phyloP scores from a whole-genome alignment of 1,140 invertebrate species.

The Penaeus chinensis region DNA sequence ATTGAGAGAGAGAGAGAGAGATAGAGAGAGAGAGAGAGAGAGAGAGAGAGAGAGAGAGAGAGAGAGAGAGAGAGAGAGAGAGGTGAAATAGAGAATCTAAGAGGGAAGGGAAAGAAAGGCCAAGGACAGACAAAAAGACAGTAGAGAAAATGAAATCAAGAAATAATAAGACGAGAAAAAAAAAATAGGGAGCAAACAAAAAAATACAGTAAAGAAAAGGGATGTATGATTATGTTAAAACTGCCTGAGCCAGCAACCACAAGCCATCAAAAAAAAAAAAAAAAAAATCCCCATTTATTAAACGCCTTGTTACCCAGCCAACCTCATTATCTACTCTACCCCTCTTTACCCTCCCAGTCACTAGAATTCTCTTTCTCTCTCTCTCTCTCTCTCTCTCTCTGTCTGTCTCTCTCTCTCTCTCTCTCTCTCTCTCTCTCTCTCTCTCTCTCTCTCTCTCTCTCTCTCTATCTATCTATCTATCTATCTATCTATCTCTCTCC shows the following conservation, averaged over 20 bases:
- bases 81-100: not conserved
- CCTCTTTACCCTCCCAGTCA: too few relatives aligned
- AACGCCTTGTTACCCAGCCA: too few relatives aligned
- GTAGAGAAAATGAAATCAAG: too few relatives aligned
- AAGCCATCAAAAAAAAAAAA: too few relatives aligned
- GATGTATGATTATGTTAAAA: too few relatives aligned
- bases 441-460: not conserved
- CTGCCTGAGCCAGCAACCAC: too few relatives aligned
- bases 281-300: too few relatives aligned
- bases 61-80: not conserved
- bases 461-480: not conserved
- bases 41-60: not conserved
- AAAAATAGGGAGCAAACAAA: too few relatives aligned
- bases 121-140: not conserved
- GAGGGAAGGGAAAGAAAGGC: not conserved
- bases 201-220: too few relatives aligned
- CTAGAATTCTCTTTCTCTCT: not conserved
- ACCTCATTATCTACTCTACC: too few relatives aligned
- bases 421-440: not conserved
- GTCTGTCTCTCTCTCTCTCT: not conserved
- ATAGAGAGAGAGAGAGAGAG: slow-evolving; percentile 3
- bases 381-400: slow-evolving; percentile 16
- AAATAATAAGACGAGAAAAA: too few relatives aligned
- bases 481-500: too few relatives aligned
- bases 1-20: not conserved